Base-by-base conservation (phyloP, 2,888 invertebrate genomes). In the Scaptomyza tumidula region DNA sequence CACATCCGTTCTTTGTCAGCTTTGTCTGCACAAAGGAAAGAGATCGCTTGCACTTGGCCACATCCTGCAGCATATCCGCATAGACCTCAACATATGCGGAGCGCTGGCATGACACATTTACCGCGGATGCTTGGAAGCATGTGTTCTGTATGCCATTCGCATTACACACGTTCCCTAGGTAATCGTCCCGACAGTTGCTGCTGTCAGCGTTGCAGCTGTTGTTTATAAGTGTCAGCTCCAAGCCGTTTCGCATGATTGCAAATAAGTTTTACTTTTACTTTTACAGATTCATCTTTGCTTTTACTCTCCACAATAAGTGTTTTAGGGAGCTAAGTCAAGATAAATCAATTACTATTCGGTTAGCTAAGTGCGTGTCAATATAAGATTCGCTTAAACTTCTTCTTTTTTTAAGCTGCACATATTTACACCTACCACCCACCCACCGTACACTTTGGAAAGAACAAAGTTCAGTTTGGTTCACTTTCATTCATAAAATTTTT, bases 1-100 rank as follows among this genome's bases (percentile, higher is more conserved):
- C 84, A 53, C 86, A 88, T 31, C 90, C 91, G 37, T 89, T 90
- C 43, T 89, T 91, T 19, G 88, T 90, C 55, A 91, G 70, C 68
- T 84, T 88, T 24, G 90, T 83, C 71, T 90, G 90, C 9, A 90
- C 85, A 72, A 84, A 78, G 71, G 90, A 86, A 41, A 89, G 41
- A 3, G 90, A 83, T 13, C 88, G 85, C 37, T 66, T 71, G 5
- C 44, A 29, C 24, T 46, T 79, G 54, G 64, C 45, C 50, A 60
- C 67, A 39, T 86, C 81, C 49, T 80, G 77, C 65, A 78, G 41
- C 67, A 80, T 53, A 44, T 88, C 89, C 54, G 74, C 63, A 55
- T 73, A 75, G 57, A 73, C 57, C 31, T 74, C 73, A 9, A 71
- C 72, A 54, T 78, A 80, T 13, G 75, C 80, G 5, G 84, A 83